Percentiles rank a stretch among this genome's conserved stretches.
phyloP scores from a whole-genome alignment of 1,140 invertebrate species.

The Dinoponera quadriceps region DNA sequence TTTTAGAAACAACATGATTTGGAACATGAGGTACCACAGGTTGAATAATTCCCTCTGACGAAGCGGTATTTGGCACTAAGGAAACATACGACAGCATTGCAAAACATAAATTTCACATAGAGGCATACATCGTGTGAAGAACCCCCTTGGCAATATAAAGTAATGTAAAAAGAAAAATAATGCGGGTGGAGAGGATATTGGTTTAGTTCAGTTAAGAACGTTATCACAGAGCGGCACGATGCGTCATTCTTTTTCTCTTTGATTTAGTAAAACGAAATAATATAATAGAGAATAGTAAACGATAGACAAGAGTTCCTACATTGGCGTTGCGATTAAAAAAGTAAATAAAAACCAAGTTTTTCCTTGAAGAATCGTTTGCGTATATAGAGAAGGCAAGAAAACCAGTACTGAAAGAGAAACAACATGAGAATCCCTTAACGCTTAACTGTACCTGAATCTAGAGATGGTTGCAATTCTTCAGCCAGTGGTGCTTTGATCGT shows the following conservation, averaged over 20 bases:
- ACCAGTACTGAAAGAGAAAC: not conserved
- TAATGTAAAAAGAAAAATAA: slow-evolving; percentile 26
- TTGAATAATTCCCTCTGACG: slow-evolving; percentile 62
- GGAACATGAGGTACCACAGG: slow-evolving; percentile 64
- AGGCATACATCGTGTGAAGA: not conserved
- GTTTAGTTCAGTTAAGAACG: too few species aligned
- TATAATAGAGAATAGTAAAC: slow-evolving; percentile 23
- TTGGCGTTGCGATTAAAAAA: slow-evolving; percentile 24
- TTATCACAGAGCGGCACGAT: too few species aligned
- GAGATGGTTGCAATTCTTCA: slow-evolving; percentile 79
- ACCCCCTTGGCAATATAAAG: slow-evolving; percentile 10
- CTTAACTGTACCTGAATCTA: slow-evolving; percentile 80
- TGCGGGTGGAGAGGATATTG: too few species aligned
- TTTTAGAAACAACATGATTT: slow-evolving; percentile 73
- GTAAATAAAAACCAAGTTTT: not conserved
- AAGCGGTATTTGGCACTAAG: slow-evolving; percentile 68
- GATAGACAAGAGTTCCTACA: slow-evolving; percentile 36
- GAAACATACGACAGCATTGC: slow-evolving; percentile 60
- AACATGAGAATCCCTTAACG: slow-evolving; percentile 44
- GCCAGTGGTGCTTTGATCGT: slow-evolving; percentile 71
- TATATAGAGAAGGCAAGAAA: not conserved
- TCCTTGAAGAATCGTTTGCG: not conserved
- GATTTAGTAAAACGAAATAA: slow-evolving; percentile 37
- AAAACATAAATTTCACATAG: slow-evolving; percentile 29
- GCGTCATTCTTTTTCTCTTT: too few species aligned